Evolutionary conservation across 2,113 vertebrate species (phyloP), one percentile per base, ranked within the genome.

Genomic region (Corynorhinus townsendii): DNA sequence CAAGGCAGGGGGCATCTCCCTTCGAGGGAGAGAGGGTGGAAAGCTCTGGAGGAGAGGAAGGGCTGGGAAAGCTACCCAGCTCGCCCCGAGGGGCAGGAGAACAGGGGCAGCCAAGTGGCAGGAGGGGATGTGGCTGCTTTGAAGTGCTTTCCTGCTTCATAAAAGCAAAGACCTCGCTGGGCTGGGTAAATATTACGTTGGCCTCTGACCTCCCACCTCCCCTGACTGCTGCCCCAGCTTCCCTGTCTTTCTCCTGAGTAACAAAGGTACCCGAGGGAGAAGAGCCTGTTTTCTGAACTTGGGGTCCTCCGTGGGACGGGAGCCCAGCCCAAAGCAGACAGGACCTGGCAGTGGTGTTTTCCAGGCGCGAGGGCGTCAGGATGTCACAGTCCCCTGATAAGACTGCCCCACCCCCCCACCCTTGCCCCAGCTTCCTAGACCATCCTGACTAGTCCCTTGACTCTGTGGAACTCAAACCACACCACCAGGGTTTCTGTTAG

Each of bases 111-210:
- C 69, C 84, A 49, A 91, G 5, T 56, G 75, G 87, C 81, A 86
- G 12, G 0, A 97, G 96, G 96, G 95, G 96, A 97, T 96, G 90
- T 96, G 89, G 97, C 90, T 22, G 91, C 97, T 98, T 95, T 94
- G 4, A 94, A 98, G 94, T 86, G 3, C 0, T 92, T 98, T 98
- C 98, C 96, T 97, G 71, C 96, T 97, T 91, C 28, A 56, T 95
- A 83, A 98, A 98, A 98, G 98, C 97, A 98, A 98, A 98, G 97
- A 97, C 97, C 98, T 95, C 2, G 93, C 97, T 96, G 97, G 95
- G 96, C 97, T 98, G 98, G 97, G 97, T 98, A 98, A 98, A 98
- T 98, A 98, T 98, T 98, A 93, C 91, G 2, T 90, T 98, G 98
- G 97, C 98, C 98, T 98, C 96, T 98, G 98, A 97, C 98, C 98